Evolutionary conservation across 2,888 invertebrate species (phyloP), one percentile per base, ranked within the genome.

Genomic region (Aleiodes leptofemur): DNA sequence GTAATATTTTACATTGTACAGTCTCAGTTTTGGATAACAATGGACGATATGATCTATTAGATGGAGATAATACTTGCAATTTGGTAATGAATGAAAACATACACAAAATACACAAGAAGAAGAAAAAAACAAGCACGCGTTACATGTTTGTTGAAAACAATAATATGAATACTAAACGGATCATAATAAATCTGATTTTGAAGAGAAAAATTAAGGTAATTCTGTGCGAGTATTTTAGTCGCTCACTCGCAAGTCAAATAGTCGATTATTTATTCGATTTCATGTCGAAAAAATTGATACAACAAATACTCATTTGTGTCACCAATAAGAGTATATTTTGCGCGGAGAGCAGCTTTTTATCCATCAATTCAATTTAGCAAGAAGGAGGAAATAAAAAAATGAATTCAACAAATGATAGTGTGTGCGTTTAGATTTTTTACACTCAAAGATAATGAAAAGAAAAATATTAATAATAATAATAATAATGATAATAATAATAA

Each of bases 1-100:
- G 87, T 86, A 87, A 88, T 89, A 89, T 88, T 88, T 89, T 88
- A 87, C 88, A 88, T 88, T 89, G 88, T 88, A 89, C 88, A 87
- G 88, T 64, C 48, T 64, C 48, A 16, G 23, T 29, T 9, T 11
- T 23, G 23, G 48, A 23, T 4, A 11, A 61, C 43, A 38, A 38
- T 61, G 55, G 1, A 43, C 61, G 16, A 61, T 61, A 61, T 23
- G 16, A 38, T 61, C 84, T 81, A 83, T 82, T 83, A 84, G 82
- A 82, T 85, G 85, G 82, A 80, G 76, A 81, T 79, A 80, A 82
- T 82, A 81, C 82, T 82, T 80, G 79, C 78, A 78, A 71, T 77
- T 78, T 69, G 72, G 53, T 56, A 69, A 56, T 11, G 34, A 74
- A 31, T 38, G 38, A 7, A 8, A 38, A 38, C 2, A 38, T 38